Conservation (phyloP, 1,140 invertebrate species). For the Lepidotrigona ventralis region DNA sequence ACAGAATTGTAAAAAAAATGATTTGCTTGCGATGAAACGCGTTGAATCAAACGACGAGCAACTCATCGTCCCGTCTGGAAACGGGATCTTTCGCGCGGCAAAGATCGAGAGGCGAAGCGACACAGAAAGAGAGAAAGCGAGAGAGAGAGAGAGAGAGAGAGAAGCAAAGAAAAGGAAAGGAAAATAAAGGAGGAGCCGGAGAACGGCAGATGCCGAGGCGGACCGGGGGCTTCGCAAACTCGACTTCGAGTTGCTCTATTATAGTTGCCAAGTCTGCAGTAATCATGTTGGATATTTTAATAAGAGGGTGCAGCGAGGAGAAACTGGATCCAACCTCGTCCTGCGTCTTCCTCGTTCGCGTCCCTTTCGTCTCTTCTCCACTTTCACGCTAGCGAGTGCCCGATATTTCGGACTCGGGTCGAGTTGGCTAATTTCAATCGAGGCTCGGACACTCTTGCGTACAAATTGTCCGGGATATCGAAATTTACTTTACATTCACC, state of each 20-base stretch:
- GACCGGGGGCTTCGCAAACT: conserved; percentile 63
- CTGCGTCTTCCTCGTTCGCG: conserved; percentile 29
- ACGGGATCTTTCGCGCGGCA: background rate
- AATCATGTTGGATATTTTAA: conserved; percentile 79
- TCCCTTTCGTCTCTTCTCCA: conserved; percentile 3
- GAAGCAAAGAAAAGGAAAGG: background rate
- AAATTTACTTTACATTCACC: conserved; percentile 33
- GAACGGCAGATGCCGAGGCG: conserved; percentile 36
- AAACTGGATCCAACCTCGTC: conserved; percentile 64
- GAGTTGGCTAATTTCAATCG: conserved; percentile 42
- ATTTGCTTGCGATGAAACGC: too few relatives aligned
- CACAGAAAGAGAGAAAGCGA: background rate
- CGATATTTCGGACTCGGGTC: conserved; percentile 42
- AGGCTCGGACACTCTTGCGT: conserved; percentile 47
- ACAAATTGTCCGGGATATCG: conserved; percentile 38
- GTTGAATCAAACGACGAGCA: background rate
- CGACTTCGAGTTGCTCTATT: conserved; percentile 73
- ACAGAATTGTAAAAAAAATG: too few relatives aligned
- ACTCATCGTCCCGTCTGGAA: background rate
- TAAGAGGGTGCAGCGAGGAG: conserved; percentile 72
- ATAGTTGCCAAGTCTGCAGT: conserved; percentile 76
- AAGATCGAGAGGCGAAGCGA: background rate
- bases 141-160: too few relatives aligned
- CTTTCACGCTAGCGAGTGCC: too few relatives aligned
- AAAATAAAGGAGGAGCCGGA: background rate